A percentile compares a stretch with the other conserved stretches of the same genome.
Conservation (phyloP, 2,113 vertebrate species). For the Tragelaphus imberbis region DNA sequence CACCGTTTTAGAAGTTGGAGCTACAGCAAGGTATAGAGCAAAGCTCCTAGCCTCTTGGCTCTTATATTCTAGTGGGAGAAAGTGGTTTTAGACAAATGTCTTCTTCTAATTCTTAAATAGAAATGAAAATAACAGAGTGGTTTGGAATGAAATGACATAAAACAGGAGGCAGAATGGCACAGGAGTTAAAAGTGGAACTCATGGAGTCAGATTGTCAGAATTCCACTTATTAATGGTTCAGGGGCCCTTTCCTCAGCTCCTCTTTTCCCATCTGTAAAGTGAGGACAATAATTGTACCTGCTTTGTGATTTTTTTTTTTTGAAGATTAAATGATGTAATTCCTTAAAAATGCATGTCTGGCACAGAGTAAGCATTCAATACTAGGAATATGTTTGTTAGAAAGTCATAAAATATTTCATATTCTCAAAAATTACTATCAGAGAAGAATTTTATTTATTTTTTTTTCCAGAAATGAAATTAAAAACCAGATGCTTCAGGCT, state of each 20-base stretch:
- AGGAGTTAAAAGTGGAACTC: background rate
- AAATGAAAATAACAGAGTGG: background rate
- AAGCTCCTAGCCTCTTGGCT: background rate
- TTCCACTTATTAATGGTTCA: background rate
- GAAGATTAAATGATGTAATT: background rate
- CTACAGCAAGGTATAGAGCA: background rate
- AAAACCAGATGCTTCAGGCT: slow-evolving; percentile 92
- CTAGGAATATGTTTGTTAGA: background rate
- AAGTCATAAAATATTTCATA: background rate
- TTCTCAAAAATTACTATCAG: background rate
- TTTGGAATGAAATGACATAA: background rate
- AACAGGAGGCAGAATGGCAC: background rate
- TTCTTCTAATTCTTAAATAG: background rate
- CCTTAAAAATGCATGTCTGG: background rate
- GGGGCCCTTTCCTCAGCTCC: background rate
- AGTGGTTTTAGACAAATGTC: background rate
- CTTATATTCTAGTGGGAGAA: background rate
- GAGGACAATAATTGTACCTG: background rate
- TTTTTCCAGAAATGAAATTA: accelerated
- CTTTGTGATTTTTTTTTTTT: background rate
- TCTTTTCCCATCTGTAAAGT: background rate
- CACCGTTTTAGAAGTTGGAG: background rate
- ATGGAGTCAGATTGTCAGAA: background rate
- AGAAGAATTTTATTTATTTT: background rate
- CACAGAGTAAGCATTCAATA: background rate